Evolutionary conservation across 1,140 invertebrate genomes (phyloP), one percentile per base, ranked within the genome.

Genomic region (Stegodyphus dumicola): DNA sequence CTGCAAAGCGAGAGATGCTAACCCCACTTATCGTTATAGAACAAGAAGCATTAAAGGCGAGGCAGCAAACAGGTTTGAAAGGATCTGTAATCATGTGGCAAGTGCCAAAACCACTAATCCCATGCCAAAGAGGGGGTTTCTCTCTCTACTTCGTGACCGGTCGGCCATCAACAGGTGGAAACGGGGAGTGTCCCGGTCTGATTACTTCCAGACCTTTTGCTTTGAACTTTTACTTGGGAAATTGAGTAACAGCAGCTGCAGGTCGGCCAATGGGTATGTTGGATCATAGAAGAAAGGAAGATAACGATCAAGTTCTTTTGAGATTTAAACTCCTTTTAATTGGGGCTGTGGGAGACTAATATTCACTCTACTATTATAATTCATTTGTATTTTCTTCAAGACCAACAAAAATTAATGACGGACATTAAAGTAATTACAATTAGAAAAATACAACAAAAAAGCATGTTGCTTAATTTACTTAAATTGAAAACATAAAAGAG

Each of bases 81-180:
- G 33, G 18, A 69, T 56, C 17, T 54, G 33, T 75, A 54, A 75
- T 54, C 73, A 33, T 56, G 73, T 56, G 52, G 56, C 75, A 77
- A 77, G 75, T 77, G 75, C 33, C 60, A 78, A 78, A 33, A 78
- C 77, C 77, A 78, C 64, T 78, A 78, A 78, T 78, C 77, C 77
- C 18, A 69, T 67, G 67, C 52, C 9, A 48, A 18, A 69, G 49
- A 49, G 75, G 51, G 65, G 18, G 33, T 33, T 33, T 33, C 33
- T 33, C 51, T 77, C 17, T 77, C 48, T 60, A 67, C 67, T 78
- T 78, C 77, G 77, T 78, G 77, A 78, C 77, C 51, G 65, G 77
- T 67, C 51, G 56, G 77, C 48, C 64, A 78, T 78, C 77, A 67
- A 78, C 77, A 78, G 77, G 77, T 78, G 77, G 56, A 75, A 65